Conservation (phyloP, 2,797 vertebrate species). For the Argentina silus region DNA sequence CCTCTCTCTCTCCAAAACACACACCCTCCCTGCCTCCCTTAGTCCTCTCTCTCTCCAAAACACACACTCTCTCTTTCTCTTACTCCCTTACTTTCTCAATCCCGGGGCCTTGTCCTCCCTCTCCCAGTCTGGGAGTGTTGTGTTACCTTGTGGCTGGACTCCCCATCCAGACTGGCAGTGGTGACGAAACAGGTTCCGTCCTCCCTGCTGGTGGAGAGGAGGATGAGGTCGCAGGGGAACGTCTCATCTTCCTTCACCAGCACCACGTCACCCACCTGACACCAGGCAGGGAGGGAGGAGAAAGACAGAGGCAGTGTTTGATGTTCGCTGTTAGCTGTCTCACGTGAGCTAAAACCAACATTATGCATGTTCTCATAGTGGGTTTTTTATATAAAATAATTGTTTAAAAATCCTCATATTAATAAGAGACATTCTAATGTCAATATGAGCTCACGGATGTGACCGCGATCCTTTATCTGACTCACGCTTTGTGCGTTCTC, state of each 20-base stretch:
- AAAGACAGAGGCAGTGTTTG: neutral
- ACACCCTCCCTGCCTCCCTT: too few species aligned
- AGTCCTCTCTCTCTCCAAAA: neutral
- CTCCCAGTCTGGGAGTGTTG: neutral
- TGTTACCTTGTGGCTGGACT: conserved; percentile 95
- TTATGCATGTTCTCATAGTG: too few species aligned
- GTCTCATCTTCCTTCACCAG: conserved; percentile 92
- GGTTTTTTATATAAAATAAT: too few species aligned
- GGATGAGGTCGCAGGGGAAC: conserved; percentile 95
- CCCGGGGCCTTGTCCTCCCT: neutral
- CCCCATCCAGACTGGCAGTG: conserved; percentile 95
- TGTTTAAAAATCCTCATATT: too few species aligned
- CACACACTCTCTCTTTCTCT: neutral
- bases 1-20: too few species aligned
- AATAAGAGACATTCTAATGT: too few species aligned
- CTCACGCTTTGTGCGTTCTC: too few species aligned
- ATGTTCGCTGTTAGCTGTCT: too few species aligned
- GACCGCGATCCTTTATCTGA: too few species aligned
- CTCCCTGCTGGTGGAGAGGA: conserved; percentile 88
- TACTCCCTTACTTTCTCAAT: neutral
- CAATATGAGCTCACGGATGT: too few species aligned
- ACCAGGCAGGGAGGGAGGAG: neutral
- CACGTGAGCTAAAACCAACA: too few species aligned
- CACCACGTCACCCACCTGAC: conserved; percentile 93
- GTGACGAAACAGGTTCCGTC: conserved; percentile 96